phyloP scores from a whole-genome alignment of 2,797 vertebrate species.

The Sebastes wilsoni region DNA sequence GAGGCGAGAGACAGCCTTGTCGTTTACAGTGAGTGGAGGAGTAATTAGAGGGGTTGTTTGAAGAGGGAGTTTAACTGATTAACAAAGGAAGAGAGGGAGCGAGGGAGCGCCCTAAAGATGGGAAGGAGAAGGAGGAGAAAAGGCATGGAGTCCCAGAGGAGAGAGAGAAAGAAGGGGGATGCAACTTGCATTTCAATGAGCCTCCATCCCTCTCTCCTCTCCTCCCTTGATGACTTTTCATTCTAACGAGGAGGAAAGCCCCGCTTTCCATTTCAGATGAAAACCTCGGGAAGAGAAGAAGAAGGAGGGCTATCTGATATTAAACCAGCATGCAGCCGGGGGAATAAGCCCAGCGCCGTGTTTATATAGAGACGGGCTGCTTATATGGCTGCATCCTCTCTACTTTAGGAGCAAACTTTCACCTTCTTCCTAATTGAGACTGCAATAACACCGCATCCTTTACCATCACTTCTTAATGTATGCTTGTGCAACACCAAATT shows the following conservation, averaged over 20 bases:
- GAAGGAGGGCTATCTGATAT: slow-evolving; percentile 66
- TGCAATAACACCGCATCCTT: not conserved
- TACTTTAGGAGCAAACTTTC: slow-evolving; percentile 40
- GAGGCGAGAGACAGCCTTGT: slow-evolving; percentile 71
- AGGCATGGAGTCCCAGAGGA: slow-evolving; percentile 70
- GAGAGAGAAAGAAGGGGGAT: slow-evolving; percentile 63
- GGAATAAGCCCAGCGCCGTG: slow-evolving; percentile 18
- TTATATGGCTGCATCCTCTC: slow-evolving; percentile 37
- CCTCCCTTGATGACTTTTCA: slow-evolving; percentile 82
- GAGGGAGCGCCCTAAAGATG: slow-evolving; percentile 70
- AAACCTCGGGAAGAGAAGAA: slow-evolving; percentile 49
- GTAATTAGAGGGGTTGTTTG: slow-evolving; percentile 89
- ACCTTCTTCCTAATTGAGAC: slow-evolving; percentile 7
- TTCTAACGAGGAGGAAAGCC: slow-evolving; percentile 75
- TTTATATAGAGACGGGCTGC: slow-evolving; percentile 27
- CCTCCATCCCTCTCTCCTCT: slow-evolving; percentile 74
- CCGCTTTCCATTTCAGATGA: slow-evolving; percentile 76
- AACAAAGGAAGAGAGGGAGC: slow-evolving; percentile 82
- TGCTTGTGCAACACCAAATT: not conserved
- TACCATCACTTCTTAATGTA: not conserved
- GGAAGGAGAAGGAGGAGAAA: slow-evolving; percentile 68
- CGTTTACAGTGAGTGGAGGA: slow-evolving; percentile 82
- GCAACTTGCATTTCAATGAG: slow-evolving; percentile 85
- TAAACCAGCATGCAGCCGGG: slow-evolving; percentile 45
- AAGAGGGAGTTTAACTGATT: slow-evolving; percentile 90